Conservation (phyloP, 1,140 invertebrate genomes). For the Drosophila kikkawai region DNA sequence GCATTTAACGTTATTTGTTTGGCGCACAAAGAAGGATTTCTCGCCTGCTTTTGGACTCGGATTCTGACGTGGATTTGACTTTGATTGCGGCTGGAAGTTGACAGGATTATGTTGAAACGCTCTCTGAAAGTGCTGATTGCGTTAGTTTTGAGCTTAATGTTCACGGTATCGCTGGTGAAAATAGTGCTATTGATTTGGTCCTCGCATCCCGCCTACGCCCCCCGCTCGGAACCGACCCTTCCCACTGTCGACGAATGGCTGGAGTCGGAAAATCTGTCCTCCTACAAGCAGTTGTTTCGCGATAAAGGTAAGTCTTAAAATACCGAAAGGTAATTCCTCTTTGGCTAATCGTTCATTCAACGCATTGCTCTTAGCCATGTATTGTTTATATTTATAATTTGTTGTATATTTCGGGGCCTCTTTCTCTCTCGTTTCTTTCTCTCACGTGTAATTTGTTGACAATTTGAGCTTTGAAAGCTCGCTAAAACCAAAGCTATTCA, state of each 20-base stretch:
- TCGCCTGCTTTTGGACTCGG: conserved; percentile 7
- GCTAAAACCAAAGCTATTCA: background rate
- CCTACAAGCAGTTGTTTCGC: conserved; percentile 89
- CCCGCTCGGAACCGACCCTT: conserved; percentile 24
- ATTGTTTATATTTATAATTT: conserved; percentile 47
- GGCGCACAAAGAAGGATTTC: conserved; percentile 13
- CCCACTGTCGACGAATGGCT: conserved; percentile 89
- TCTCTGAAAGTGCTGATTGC: conserved; percentile 75
- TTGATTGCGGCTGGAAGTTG: conserved; percentile 1
- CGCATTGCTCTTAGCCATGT: conserved; percentile 8
- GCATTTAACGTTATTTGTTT: background rate
- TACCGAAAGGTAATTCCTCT: conserved; percentile 11
- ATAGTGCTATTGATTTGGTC: conserved; percentile 82
- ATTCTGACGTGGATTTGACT: conserved; percentile 11
- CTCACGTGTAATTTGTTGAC: conserved; percentile 42
- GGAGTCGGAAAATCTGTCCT: conserved; percentile 88
- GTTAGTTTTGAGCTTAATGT: conserved; percentile 83
- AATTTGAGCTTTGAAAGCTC: conserved; percentile 27
- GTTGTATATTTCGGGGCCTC: conserved; percentile 15
- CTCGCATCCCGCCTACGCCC: conserved; percentile 57
- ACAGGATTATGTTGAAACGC: conserved; percentile 75
- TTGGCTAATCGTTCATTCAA: conserved; percentile 13
- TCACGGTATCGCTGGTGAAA: conserved; percentile 81
- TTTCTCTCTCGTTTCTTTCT: background rate
- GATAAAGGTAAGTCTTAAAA: conserved; percentile 88